These are phyloP conservation scores for Poeciliopsis gracilis DNA, from an alignment of 2,797 vertebrate genomes.

Conservation along the genomic window DNA sequence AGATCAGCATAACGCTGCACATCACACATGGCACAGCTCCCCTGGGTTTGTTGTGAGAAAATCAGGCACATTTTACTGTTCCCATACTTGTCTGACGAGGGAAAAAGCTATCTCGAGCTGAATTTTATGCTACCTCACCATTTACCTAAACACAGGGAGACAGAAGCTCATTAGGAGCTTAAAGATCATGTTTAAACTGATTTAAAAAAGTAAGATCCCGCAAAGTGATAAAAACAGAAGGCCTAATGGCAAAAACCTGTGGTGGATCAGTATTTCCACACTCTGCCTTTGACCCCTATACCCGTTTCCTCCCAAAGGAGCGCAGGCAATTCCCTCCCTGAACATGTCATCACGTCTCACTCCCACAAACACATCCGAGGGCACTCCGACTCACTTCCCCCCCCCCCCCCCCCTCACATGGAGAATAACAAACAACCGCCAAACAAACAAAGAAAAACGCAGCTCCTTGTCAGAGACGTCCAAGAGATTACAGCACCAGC, in stretches of 20 bases:
- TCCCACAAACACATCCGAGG: conserved; percentile 65
- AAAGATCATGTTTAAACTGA: conserved; percentile 41
- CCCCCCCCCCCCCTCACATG: conserved; percentile 59
- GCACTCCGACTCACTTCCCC: conserved; percentile 66
- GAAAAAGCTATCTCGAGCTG: conserved; percentile 35
- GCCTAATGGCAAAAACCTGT: conserved; percentile 70
- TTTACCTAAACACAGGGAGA: conserved; percentile 30
- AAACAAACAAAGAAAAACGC: conserved; percentile 63
- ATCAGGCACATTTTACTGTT: conserved; percentile 57
- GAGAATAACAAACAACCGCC: conserved; percentile 78
- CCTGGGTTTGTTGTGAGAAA: conserved; percentile 41
- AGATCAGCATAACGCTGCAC: conserved; percentile 46
- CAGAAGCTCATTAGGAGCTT: conserved; percentile 22
- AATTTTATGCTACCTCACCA: conserved; percentile 29
- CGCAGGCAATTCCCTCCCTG: conserved; percentile 36
- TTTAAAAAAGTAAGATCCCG: conserved; percentile 29
- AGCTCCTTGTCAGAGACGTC: conserved; percentile 66
- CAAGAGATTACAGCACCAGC: conserved; percentile 71
- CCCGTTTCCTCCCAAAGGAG: conserved; percentile 62
- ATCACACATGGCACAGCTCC: conserved; percentile 44
- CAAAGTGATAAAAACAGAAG: conserved; percentile 37
- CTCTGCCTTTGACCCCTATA: conserved; percentile 7
- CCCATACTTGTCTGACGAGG: conserved; percentile 56
- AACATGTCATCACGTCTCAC: conserved; percentile 64
- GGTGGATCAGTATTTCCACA: conserved; percentile 53